A percentile compares a stretch with the other conserved stretches of the same genome.
phyloP scores from a whole-genome alignment of 2,797 vertebrate species.

The Leptodactylus fallax region DNA sequence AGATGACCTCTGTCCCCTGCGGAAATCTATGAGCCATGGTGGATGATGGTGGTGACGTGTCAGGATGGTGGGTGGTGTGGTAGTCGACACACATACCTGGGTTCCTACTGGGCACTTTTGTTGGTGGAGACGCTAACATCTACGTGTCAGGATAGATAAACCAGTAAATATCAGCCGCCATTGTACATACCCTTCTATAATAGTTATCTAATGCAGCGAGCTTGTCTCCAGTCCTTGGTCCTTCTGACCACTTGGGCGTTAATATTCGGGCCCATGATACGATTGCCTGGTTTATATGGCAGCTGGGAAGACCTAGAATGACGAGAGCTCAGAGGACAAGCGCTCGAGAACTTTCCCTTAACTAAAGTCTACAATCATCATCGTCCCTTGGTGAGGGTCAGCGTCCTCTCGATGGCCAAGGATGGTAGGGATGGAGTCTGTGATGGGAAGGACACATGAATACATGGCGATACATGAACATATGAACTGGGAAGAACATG shows the following conservation, averaged over 20 bases:
- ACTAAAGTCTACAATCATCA: constrained; percentile 30
- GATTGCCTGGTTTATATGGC: neutral
- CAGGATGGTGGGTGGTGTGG: neutral
- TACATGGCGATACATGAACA: constrained; percentile 65
- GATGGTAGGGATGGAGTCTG: neutral
- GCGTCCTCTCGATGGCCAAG: neutral
- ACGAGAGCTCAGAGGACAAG: neutral
- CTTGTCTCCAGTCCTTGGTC: constrained; percentile 11
- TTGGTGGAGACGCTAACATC: neutral
- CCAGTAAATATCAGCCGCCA: constrained; percentile 9
- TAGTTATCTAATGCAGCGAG: constrained; percentile 3
- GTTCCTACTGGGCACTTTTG: constrained; percentile 14
- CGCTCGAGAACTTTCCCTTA: neutral
- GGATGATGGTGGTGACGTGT: neutral
- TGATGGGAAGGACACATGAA: constrained; percentile 64
- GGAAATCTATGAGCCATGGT: constrained; percentile 26
- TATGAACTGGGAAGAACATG: constrained; percentile 72
- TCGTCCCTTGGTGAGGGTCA: neutral
- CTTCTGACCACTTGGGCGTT: neutral
- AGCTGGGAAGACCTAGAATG: constrained; percentile 40
- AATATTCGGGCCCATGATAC: neutral
- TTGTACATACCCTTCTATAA: constrained; percentile 15
- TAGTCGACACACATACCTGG: neutral
- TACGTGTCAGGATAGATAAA: constrained; percentile 7
- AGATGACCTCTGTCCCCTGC: constrained; percentile 46